Evolutionary conservation across 2,113 vertebrate genomes (phyloP).

Genomic region (Lota lota): DNA sequence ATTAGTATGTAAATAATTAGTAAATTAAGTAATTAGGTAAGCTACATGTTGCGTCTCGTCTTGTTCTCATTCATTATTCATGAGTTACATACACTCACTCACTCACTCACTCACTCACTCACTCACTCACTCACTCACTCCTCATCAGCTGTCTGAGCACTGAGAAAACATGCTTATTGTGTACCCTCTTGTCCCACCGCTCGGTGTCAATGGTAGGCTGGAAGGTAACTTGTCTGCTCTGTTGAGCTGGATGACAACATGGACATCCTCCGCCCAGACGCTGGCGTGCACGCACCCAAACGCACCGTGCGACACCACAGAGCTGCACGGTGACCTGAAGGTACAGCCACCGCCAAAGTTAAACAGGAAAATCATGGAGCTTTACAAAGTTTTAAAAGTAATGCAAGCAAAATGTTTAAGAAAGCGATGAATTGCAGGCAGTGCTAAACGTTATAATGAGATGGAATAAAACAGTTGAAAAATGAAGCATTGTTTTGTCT

Average conservation of each 20-base stretch:
- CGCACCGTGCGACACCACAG: constrained; percentile 73
- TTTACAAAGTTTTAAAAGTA: background rate
- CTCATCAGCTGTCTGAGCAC: background rate
- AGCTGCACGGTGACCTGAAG: constrained; percentile 80
- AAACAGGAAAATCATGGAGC: background rate
- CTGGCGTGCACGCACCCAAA: constrained; percentile 77
- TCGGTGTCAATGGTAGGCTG: constrained; percentile 69
- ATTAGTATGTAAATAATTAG: too few relatives aligned
- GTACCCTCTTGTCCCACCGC: background rate
- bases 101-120: background rate
- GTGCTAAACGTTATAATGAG: too few relatives aligned
- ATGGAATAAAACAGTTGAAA: background rate
- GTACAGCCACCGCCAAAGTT: constrained; percentile 63
- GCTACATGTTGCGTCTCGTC: too few relatives aligned
- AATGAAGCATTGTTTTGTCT: background rate
- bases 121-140: background rate
- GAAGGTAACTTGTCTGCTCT: constrained; percentile 78
- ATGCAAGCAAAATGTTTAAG: background rate
- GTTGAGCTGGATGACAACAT: constrained; percentile 80
- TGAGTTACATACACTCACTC: background rate
- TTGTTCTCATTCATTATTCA: background rate
- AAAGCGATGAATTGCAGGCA: too few relatives aligned
- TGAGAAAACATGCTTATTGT: background rate
- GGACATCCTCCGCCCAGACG: constrained; percentile 75
- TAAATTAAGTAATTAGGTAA: too few relatives aligned